phyloP scores from a whole-genome alignment of 2,797 vertebrate species.

The Sternarchorhynchus goeldii region DNA sequence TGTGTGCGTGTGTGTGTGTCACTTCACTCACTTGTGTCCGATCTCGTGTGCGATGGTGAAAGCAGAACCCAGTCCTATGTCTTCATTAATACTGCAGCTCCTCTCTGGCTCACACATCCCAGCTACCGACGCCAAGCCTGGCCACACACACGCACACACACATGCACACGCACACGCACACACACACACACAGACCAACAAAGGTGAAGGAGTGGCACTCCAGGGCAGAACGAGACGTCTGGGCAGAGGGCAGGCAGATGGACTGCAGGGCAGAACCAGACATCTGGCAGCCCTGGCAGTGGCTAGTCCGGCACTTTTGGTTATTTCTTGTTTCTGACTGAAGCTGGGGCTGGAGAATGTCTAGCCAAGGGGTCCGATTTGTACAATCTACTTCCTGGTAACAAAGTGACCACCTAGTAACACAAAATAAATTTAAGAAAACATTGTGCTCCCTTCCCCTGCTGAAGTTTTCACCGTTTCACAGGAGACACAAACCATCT shows the following conservation, averaged over 20 bases:
- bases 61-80: conserved; percentile 97
- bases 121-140: conserved; percentile 97
- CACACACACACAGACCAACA: conserved; percentile 64
- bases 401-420: conserved; percentile 89
- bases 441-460: conserved; percentile 74
- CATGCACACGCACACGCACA: conserved; percentile 54
- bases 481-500: conserved; percentile 3
- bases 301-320: conserved; percentile 84
- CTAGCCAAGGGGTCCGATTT: conserved; percentile 91
- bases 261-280: conserved; percentile 80
- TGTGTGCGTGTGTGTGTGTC: neutral
- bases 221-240: conserved; percentile 76
- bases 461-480: conserved; percentile 65
- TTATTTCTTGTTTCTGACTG: conserved; percentile 79
- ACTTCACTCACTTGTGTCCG: conserved; percentile 95
- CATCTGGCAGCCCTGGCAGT: conserved; percentile 77
- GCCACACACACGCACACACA: conserved; percentile 58
- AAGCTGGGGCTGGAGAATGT: conserved; percentile 87
- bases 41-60: conserved; percentile 99
- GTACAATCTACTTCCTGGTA: conserved; percentile 91
- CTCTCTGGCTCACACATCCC: conserved; percentile 99
- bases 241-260: conserved; percentile 68
- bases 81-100: conserved; percentile 99
- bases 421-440: conserved; percentile 86
- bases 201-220: conserved; percentile 80